Evolutionary conservation across 2,888 invertebrate genomes (phyloP).

Genomic region (Phyto melanocephala): DNA sequence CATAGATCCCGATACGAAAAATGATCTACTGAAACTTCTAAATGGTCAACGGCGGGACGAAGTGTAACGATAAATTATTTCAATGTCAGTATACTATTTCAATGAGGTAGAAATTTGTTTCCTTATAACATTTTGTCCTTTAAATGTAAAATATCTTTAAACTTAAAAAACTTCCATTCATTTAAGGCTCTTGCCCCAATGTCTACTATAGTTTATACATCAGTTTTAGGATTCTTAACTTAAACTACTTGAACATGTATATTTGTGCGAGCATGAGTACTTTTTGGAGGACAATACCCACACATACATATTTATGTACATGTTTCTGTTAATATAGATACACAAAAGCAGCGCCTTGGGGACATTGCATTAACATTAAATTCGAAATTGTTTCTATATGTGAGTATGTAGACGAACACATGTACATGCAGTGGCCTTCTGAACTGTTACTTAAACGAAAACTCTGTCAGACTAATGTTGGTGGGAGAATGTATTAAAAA

Average conservation of each 20-base stretch:
- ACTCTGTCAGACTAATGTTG: background rate
- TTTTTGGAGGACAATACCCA: conserved; percentile 5
- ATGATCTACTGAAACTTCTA: too few species aligned
- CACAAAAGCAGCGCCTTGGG: conserved; percentile 69
- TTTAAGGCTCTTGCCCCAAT: background rate
- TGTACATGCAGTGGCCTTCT: background rate
- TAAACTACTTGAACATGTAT: conserved; percentile 1
- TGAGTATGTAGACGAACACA: background rate
- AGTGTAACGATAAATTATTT: too few species aligned
- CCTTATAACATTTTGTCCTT: too few species aligned
- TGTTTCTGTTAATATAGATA: conserved; percentile 12
- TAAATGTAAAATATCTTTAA: too few species aligned
- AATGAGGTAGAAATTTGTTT: too few species aligned
- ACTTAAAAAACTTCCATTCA: background rate
- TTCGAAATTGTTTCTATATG: conserved; percentile 66
- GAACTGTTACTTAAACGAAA: background rate
- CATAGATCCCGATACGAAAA: too few species aligned
- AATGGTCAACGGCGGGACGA: too few species aligned
- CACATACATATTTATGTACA: conserved; percentile 9
- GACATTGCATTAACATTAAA: conserved; percentile 75
- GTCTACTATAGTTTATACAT: background rate
- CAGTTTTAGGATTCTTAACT: conserved; percentile 6
- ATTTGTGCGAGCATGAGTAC: background rate
- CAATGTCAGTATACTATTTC: too few species aligned
- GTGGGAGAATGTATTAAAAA: conserved; percentile 72